A percentile compares a stretch with the other conserved stretches of the same genome.
Evolutionary conservation across 1,140 invertebrate genomes (phyloP).

Genomic region (Nymphalis io): DNA sequence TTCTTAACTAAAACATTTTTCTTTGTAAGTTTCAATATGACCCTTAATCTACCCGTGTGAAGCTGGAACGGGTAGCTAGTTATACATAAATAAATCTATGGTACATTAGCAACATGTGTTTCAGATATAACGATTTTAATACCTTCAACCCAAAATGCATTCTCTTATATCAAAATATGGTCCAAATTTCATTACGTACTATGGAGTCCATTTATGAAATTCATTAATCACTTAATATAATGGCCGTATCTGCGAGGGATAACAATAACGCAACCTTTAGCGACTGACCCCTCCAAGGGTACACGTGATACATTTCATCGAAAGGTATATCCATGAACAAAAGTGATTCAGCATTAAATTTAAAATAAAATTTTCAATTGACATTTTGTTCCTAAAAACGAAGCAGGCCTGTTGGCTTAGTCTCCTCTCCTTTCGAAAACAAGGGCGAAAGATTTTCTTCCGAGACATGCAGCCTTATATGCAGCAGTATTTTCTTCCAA

Average conservation of each 20-base stretch:
- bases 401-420: too few relatives aligned
- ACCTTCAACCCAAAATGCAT: constrained; percentile 10
- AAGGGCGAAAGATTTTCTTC: too few relatives aligned
- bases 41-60: too few relatives aligned
- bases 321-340: constrained; percentile 13
- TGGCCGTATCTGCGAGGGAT: constrained; percentile 42
- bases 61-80: too few relatives aligned
- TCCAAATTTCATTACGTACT: not conserved
- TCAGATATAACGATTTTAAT: not conserved
- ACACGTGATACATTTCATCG: constrained; percentile 35
- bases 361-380: too few relatives aligned
- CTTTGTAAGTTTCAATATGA: too few relatives aligned
- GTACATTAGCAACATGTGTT: constrained; percentile 14
- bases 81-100: constrained; percentile 3
- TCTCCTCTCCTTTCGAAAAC: too few relatives aligned
- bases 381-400: too few relatives aligned
- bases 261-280: constrained; percentile 42
- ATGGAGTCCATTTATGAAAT: constrained; percentile 35
- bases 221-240: constrained; percentile 47
- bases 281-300: constrained; percentile 40
- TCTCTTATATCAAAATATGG: not conserved
- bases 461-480: too few relatives aligned
- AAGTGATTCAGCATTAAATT: not conserved
- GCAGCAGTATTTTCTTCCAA: too few relatives aligned
- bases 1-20: too few relatives aligned